Base-by-base conservation (phyloP, 2,888 invertebrate species). In the Ophion slaviceki region DNA sequence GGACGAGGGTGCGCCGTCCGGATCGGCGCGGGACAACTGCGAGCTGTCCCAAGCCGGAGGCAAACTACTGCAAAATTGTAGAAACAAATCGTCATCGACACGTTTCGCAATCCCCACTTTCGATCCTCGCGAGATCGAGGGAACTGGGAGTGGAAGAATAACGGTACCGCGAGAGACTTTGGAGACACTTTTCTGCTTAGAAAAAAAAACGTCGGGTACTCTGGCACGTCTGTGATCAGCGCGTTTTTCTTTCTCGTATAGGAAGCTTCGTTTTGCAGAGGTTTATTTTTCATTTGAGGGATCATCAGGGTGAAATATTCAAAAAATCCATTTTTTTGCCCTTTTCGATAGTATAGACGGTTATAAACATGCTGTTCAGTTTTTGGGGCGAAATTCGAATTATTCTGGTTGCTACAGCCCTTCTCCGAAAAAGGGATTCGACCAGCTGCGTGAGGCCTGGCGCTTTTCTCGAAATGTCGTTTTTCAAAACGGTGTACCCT, bases 1-100 rank as follows among this genome's bases (percentile, higher is more conserved):
- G 32, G 95, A 95, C 28, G 96, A 96, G 0, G 95, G 95, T 14
- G 97, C 97, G 0, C 97, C 97, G 89, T 97, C 97, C 1, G 97
- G 97, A 86, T 97, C 96, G 78, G 96, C 96, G 57, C 97, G 95
- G 4, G 95, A 91, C 74, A 90, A 91, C 95, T 96, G 93, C 8
- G 94, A 92, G 88, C 87, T 90, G 71, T 92, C 90, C 91, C 91
- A 92, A 10, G 88, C 89, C 45, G 89, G 85, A 66, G 92, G 91
- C 85, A 92, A 87, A 80, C 91, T 92, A 76, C 89, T 91, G 85
- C 8, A 78, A 68, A 53, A 78, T 67, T 36, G 66, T 17, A 17
- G 17, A 53, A 53, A 53, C 53, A 53, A 53, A 53, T 53, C 71
- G 71, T 80, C 45, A 67, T 84, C 76, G 61, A 77, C 77, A 71